These are phyloP conservation scores for Thalpophila matura DNA, from an alignment of 2,888 invertebrate genomes.

Conservation along the genomic window DNA sequence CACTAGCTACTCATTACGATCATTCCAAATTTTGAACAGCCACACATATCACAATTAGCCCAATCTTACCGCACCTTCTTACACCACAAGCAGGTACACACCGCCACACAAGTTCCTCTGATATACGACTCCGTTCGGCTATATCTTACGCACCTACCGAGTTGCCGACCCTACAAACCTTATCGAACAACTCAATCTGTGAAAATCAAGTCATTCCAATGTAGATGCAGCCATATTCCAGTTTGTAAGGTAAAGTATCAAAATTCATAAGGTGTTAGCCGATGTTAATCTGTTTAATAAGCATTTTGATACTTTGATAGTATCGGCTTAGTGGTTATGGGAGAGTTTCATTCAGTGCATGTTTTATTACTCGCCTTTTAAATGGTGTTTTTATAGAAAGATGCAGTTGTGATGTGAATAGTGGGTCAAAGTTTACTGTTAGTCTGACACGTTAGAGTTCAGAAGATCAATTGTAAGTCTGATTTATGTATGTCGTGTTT, in stretches of 20 bases:
- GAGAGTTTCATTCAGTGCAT: constrained; percentile 30
- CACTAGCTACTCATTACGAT: background rate
- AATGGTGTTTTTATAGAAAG: constrained; percentile 40
- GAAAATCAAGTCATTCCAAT: constrained; percentile 60
- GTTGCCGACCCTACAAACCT: constrained; percentile 26
- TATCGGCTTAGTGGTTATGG: constrained; percentile 22
- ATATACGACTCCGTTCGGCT: constrained; percentile 24
- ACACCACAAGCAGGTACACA: constrained; percentile 5
- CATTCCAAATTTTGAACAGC: background rate
- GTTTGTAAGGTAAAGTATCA: constrained; percentile 56
- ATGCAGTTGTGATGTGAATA: constrained; percentile 10
- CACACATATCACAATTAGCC: constrained; percentile 4
- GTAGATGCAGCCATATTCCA: constrained; percentile 50
- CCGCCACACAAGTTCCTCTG: constrained; percentile 11
- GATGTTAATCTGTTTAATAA: constrained; percentile 50
- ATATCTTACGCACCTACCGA: constrained; percentile 34
- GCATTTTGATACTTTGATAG: constrained; percentile 43
- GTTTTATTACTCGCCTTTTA: constrained; percentile 40
- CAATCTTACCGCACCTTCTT: constrained; percentile 5
- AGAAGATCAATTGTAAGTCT: constrained; percentile 4
- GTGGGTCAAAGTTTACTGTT: constrained; percentile 42
- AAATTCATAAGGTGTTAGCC: constrained; percentile 56
- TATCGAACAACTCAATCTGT: constrained; percentile 54
- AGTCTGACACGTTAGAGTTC: constrained; percentile 14
- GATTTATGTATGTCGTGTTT: constrained; percentile 24